Conservation (phyloP, 2,797 vertebrate genomes). For the Furcifer pardalis region DNA sequence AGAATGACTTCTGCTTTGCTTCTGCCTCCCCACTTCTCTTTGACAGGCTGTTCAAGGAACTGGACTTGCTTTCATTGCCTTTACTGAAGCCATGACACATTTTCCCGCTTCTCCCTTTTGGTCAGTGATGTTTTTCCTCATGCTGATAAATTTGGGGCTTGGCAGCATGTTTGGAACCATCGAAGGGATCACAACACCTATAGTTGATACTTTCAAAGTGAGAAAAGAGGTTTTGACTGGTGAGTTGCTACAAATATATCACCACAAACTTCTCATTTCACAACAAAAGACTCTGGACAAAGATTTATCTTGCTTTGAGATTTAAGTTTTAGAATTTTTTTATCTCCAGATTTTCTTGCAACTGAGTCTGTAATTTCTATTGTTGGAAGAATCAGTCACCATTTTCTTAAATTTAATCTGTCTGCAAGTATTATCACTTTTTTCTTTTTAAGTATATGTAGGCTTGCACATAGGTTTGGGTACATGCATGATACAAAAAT, state of each 20-base stretch:
- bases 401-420: not conserved
- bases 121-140: constrained; percentile 99
- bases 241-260: constrained; percentile 70
- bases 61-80: constrained; percentile 96
- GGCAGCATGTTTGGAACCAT: constrained; percentile 99
- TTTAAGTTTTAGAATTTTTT: not conserved
- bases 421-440: not conserved
- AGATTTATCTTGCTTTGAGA: not conserved
- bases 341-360: not conserved
- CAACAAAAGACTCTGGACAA: not conserved
- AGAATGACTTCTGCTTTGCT: not conserved
- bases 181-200: constrained; percentile 94
- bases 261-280: constrained; percentile 7
- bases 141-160: constrained; percentile 94
- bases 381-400: not conserved
- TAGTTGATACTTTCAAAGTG: constrained; percentile 95
- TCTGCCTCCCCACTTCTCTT: not conserved
- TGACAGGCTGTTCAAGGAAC: constrained; percentile 94
- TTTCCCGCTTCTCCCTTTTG: constrained; percentile 97
- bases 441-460: no score
- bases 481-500: not conserved
- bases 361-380: not conserved
- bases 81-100: constrained; percentile 98
- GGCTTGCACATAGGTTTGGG: no score
- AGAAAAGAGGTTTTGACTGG: constrained; percentile 95